Evolutionary conservation across 30 jellyfish, hydroid and myxozoan species (phyloP), one percentile per base, ranked within the genome.

Genomic region (Nemopilema nomurai): DNA sequence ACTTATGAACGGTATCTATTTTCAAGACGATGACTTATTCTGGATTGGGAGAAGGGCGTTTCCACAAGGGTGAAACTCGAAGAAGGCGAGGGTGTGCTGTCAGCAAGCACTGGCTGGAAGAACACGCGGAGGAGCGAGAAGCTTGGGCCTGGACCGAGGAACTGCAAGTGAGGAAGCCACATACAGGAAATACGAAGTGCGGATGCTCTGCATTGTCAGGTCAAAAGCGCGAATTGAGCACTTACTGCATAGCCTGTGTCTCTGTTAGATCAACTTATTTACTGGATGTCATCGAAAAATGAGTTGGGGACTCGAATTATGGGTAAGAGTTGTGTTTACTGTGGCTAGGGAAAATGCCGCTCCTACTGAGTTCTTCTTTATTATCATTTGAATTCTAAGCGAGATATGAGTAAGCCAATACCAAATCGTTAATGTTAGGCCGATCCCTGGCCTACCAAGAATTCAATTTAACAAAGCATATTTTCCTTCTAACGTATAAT

Each of bases 221-320:
- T 41, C 57, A 41, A 41, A 41, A 41, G 57, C 57, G 13, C 57
- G 13, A 6, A 41, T 41, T 13, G 13, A 41, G 6, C 57, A 6
- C 13, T 41, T 41, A 41, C 13, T 41, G 57, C 9, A 41, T 3
- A 13, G 6, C 13, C 57, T 41, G 57, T 13, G 6, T 6, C 57
- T 41, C 13, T 41, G 57, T 41, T 6, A 13, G 57, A 41, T 41
- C 57, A 41, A 3, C 13, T 41, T 41, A 41, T 41, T 3, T 3
- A 41, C 57, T 41, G 57, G 57, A 41, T 41, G 57, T 41, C 13
- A 41, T 41, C 57, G 57, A 13, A 80, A 80, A 25, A 83, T 83
- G 91, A 83, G 91, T 41, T 83, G 91, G 91, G 91, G 91, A 70
- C 72, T 33, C 21, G 91, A 83, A 66, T 80, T 83, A 27, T 83